Evolutionary conservation across 1,140 invertebrate genomes (phyloP).

Genomic region (Maconellicoccus hirsutus): DNA sequence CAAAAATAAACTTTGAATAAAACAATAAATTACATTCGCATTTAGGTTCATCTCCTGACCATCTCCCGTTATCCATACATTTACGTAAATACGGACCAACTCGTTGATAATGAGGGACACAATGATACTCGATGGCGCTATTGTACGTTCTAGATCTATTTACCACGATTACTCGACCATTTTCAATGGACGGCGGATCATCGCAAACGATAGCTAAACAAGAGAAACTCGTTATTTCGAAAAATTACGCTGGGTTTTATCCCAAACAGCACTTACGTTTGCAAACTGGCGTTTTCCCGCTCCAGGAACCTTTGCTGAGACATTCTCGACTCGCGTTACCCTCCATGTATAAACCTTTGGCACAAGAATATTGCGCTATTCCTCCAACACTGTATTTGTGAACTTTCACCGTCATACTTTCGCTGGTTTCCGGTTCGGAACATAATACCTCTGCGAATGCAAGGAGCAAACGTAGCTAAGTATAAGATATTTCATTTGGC

Average conservation of each 20-base stretch:
- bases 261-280: conserved; percentile 49
- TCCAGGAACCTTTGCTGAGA: conserved; percentile 67
- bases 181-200: conserved; percentile 61
- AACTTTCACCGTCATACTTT: conserved; percentile 45
- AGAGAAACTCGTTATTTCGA: neutral
- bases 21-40: conserved; percentile 48
- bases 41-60: conserved; percentile 69
- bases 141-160: conserved; percentile 71
- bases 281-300: conserved; percentile 61
- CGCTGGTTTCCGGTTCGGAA: conserved; percentile 48
- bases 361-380: conserved; percentile 66
- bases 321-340: conserved; percentile 70
- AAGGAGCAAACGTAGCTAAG: too few relatives aligned
- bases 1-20: neutral
- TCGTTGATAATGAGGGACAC: conserved; percentile 68
- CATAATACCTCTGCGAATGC: conserved; percentile 68
- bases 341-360: conserved; percentile 61
- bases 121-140: conserved; percentile 75
- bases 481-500: too few relatives aligned
- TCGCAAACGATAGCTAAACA: conserved; percentile 67
- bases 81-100: conserved; percentile 68
- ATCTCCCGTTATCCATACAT: conserved; percentile 65
- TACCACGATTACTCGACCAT: conserved; percentile 71
- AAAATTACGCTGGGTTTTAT: conserved; percentile 13
- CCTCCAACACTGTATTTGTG: conserved; percentile 59